A percentile compares a stretch with the other conserved stretches of the same genome.
phyloP scores from a whole-genome alignment of 1,140 invertebrate genomes.

The Ruditapes philippinarum region DNA sequence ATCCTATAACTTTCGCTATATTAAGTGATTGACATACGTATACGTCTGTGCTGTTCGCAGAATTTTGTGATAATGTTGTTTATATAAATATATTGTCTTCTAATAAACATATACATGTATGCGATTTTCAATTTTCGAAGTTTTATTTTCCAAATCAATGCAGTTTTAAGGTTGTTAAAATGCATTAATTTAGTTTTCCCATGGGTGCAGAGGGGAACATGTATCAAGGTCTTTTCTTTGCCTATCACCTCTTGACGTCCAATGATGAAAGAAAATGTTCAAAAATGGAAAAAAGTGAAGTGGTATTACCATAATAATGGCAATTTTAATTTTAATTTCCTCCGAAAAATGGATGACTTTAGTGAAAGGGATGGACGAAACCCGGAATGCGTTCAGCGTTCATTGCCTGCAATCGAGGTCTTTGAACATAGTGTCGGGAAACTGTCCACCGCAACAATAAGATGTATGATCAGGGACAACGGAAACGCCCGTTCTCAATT shows the following conservation, averaged over 20 bases:
- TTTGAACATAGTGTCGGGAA: background rate
- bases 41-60: too few species aligned
- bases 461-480: background rate
- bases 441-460: background rate
- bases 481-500: background rate
- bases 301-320: conserved; percentile 67
- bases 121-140: too few species aligned
- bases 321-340: conserved; percentile 62
- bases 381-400: background rate
- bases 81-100: too few species aligned
- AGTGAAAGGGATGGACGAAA: conserved; percentile 3
- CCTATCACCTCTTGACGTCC: background rate
- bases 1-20: too few species aligned
- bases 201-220: background rate
- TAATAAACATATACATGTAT: too few species aligned
- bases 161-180: background rate
- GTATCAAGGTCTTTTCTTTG: background rate
- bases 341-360: conserved; percentile 33
- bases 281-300: conserved; percentile 50
- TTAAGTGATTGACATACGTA: too few species aligned
- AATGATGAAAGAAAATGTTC: conserved; percentile 22
- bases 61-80: too few species aligned
- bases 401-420: background rate
- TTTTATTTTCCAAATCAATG: background rate
- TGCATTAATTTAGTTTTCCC: conserved; percentile 40